Evolutionary conservation across 1,140 invertebrate species (phyloP).

Genomic region (Zaprionus lachaisei): DNA sequence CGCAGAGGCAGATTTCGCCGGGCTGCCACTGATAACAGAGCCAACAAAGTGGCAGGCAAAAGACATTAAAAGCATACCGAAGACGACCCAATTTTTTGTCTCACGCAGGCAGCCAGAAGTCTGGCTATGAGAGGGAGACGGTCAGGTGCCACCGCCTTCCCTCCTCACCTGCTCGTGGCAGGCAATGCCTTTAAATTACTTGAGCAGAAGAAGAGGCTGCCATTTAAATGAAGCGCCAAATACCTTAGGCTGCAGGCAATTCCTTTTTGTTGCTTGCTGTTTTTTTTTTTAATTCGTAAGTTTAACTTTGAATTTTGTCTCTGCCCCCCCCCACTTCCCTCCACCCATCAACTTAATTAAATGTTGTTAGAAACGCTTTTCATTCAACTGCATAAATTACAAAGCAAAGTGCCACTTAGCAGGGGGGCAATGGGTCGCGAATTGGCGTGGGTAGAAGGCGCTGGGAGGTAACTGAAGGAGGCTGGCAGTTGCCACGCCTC

Average conservation of each 20-base stretch:
- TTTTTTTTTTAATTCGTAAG: constrained; percentile 60
- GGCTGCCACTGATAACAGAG: constrained; percentile 67
- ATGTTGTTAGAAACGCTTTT: constrained; percentile 77
- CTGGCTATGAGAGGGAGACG: background rate
- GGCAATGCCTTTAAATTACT: constrained; percentile 44
- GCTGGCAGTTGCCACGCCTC: background rate
- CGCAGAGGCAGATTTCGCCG: constrained; percentile 44
- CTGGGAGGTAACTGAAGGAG: constrained; percentile 7
- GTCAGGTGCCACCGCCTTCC: constrained; percentile 1
- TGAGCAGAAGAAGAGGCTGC: constrained; percentile 15
- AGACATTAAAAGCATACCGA: constrained; percentile 61
- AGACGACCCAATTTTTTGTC: constrained; percentile 71
- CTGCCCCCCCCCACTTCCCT: background rate
- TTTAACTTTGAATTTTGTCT: constrained; percentile 74
- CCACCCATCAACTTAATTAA: constrained; percentile 68
- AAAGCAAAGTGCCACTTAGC: constrained; percentile 73
- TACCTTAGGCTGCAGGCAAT: constrained; percentile 25
- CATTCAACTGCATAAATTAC: constrained; percentile 78
- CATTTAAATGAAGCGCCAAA: constrained; percentile 53
- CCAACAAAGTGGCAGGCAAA: constrained; percentile 65
- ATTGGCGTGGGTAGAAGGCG: constrained; percentile 24
- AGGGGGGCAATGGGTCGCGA: constrained; percentile 33
- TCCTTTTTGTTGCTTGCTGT: constrained; percentile 1
- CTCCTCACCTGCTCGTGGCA: constrained; percentile 1
- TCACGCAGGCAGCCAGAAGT: background rate